Conservation (phyloP, 2,113 vertebrate species). For the Arothron firmamentum region DNA sequence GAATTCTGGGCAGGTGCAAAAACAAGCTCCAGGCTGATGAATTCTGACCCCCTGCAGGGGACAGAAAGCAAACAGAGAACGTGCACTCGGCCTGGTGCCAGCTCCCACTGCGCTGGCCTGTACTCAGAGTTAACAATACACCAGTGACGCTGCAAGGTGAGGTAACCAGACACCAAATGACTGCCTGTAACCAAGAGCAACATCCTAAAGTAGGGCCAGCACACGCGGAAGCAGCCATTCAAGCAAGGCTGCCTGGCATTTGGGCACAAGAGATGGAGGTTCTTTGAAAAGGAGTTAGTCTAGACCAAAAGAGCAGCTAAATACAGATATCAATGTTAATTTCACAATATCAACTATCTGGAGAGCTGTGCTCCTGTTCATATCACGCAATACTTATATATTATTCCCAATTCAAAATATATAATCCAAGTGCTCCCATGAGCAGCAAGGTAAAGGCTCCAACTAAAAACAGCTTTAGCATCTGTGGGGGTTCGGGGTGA, state of each 20-base stretch:
- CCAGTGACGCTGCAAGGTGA: constrained; percentile 66
- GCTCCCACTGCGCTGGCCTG: constrained; percentile 40
- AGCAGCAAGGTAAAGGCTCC: constrained; percentile 11
- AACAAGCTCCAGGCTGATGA: constrained; percentile 40
- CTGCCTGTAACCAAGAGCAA: constrained; percentile 66
- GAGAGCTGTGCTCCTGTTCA: no score
- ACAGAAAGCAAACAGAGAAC: constrained; percentile 50
- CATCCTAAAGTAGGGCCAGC: constrained; percentile 30
- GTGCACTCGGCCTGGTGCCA: constrained; percentile 18
- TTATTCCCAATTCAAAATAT: no score
- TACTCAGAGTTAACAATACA: constrained; percentile 62
- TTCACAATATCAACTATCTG: neutral
- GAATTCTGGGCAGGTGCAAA: constrained; percentile 54
- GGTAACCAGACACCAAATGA: constrained; percentile 72
- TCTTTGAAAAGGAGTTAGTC: neutral
- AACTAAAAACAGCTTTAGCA: constrained; percentile 8
- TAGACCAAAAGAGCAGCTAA: constrained; percentile 34
- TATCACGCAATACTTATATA: no score
- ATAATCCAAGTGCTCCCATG: neutral
- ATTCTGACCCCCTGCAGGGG: constrained; percentile 24
- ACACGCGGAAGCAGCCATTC: constrained; percentile 52
- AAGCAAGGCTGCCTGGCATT: constrained; percentile 47
- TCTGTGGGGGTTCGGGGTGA: neutral
- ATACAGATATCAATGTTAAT: constrained; percentile 2
- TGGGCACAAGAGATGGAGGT: constrained; percentile 21